Base-by-base conservation (phyloP, 2,888 invertebrate species). In the Sarcophaga rosellei region DNA sequence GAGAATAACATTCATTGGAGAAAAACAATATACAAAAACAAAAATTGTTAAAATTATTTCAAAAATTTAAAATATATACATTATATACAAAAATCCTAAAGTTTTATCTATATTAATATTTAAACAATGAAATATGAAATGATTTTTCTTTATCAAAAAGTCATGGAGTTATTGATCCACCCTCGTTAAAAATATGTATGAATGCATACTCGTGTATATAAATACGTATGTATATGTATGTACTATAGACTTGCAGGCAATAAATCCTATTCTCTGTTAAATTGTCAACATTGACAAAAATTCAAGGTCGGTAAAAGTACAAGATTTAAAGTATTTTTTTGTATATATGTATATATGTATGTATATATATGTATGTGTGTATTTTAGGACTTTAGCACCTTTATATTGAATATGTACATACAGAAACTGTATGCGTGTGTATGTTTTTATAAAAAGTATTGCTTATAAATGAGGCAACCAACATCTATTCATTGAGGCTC, bases 231-330 rank as follows among this genome's bases (percentile, higher is more conserved):
- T 6, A 23, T 25, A 35, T 35, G 35, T 35, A 8, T 35, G 35
- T 35, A 35, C 8, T 35, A 1, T 35, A 35, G 8, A 10, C 35
- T 35, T 81, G 84, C 83, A 70, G 68, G 84, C 88, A 88, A 88
- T 88, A 88, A 88, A 88, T 88, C 86, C 84, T 86, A 75, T 86
- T 86, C 84, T 79, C 70, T 84, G 81, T 88, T 88, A 86, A 88
- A 88, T 87, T 89, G 89, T 89, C 88, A 89, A 86, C 87, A 88
- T 88, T 89, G 89, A 88, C 89, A 89, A 88, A 84, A 88, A 89
- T 87, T 86, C 88, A 89, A 88, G 88, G 88, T 88, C 88, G 86
- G 86, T 82, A 83, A 75, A 74, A 80, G 57, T 75, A 75, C 70
- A 84, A 65, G 77, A 73, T 73, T 81, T 81, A 62, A 44, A 81